phyloP scores from a whole-genome alignment of 2,888 invertebrate genomes.

The Platycnemis pennipes region DNA sequence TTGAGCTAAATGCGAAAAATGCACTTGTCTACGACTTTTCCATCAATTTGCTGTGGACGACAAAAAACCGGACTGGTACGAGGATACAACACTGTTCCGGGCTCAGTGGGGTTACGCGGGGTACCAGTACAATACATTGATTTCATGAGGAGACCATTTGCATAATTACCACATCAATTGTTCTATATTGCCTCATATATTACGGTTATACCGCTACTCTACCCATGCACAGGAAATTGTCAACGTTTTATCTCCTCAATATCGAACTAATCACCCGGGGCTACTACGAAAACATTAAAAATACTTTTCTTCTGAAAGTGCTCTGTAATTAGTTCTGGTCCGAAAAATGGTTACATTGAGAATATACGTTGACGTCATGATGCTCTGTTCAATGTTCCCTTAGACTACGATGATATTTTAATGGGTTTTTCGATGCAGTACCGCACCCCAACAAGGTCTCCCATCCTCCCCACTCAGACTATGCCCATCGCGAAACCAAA shows the following conservation, averaged over 20 bases:
- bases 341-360: neutral
- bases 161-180: neutral
- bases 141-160: neutral
- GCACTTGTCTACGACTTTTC: neutral
- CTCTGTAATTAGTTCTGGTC: no score
- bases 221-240: neutral
- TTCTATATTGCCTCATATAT: neutral
- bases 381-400: neutral
- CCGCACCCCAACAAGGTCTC: no score
- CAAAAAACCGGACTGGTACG: no score
- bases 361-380: neutral
- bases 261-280: neutral
- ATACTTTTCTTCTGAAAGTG: neutral
- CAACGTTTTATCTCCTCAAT: neutral
- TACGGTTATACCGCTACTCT: no score
- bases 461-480: no score
- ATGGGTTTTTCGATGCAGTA: neutral
- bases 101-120: no score
- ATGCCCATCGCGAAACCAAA: no score
- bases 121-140: neutral
- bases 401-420: neutral
- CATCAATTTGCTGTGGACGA: no score
- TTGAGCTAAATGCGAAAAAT: neutral
- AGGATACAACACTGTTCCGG: no score
- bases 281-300: neutral